Evolutionary conservation across 1,140 invertebrate genomes (phyloP).

Genomic region (Cydia fagiglandana): DNA sequence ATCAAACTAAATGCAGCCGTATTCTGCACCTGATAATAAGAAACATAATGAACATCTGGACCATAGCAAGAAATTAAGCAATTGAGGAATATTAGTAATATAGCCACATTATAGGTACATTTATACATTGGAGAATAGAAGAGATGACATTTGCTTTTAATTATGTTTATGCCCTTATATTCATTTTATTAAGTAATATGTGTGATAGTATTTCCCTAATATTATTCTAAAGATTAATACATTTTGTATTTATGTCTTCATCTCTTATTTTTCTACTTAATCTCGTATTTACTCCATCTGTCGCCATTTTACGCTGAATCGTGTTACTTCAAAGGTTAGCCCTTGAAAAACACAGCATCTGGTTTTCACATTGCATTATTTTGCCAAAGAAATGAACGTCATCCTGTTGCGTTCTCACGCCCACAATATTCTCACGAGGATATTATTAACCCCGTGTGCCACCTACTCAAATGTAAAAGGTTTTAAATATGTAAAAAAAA

Average conservation of each 20-base stretch:
- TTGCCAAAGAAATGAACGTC: conserved; percentile 20
- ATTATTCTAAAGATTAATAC: no score
- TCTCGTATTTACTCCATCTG: not conserved
- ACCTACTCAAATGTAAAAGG: not conserved
- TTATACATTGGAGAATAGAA: no score
- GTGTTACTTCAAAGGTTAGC: conserved; percentile 34
- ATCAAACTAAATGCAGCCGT: conserved; percentile 43
- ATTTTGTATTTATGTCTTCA: no score
- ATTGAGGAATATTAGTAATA: no score
- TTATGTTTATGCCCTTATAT: no score
- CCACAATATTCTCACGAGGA: not conserved
- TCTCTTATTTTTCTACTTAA: not conserved
- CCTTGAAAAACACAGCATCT: conserved; percentile 33
- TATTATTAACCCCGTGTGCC: not conserved
- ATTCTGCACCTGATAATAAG: conserved; percentile 33
- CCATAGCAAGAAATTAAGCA: no score
- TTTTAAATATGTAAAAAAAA: not conserved
- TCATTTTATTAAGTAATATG: no score
- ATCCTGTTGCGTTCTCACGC: conserved; percentile 4
- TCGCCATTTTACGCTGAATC: not conserved
- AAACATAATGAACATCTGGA: not conserved
- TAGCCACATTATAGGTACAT: no score
- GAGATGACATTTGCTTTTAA: no score
- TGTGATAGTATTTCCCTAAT: no score
- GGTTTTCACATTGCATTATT: conserved; percentile 35